Evolutionary conservation across 2,888 invertebrate genomes (phyloP).

Genomic region (Mythimna ferrago): DNA sequence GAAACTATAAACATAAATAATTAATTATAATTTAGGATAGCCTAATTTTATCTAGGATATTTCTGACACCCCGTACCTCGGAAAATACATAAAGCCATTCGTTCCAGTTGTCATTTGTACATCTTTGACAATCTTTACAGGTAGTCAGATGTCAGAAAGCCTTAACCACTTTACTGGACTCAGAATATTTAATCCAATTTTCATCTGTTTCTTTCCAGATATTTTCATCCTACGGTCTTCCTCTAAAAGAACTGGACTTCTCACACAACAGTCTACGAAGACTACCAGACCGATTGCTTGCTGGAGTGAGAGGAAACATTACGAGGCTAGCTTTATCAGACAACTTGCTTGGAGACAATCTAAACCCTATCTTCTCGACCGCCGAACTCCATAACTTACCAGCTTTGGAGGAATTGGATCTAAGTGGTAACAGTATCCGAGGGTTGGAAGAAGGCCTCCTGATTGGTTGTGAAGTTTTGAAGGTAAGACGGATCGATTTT

Average conservation of each 20-base stretch:
- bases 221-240: conserved; percentile 93
- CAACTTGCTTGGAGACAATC: conserved; percentile 96
- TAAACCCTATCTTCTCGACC: conserved; percentile 97
- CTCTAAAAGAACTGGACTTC: conserved; percentile 94
- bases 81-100: too few species aligned
- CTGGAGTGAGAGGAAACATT: conserved; percentile 92
- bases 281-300: conserved; percentile 94
- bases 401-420: conserved; percentile 93
- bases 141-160: too few species aligned
- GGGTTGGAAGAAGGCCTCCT: conserved; percentile 96
- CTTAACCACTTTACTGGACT: not conserved
- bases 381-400: conserved; percentile 95
- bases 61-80: too few species aligned
- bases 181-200: not conserved
- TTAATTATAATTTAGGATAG: too few species aligned
- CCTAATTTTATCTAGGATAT: too few species aligned
- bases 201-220: conserved; percentile 83
- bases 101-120: too few species aligned
- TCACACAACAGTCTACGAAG: conserved; percentile 95
- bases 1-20: too few species aligned
- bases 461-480: conserved; percentile 94
- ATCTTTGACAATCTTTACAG: too few species aligned
- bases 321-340: conserved; percentile 93
- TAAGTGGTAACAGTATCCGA: conserved; percentile 95
- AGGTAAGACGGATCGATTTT: conserved; percentile 82